Evolutionary conservation across 2,888 invertebrate species (phyloP).

Genomic region (Aspidapion aeneum): DNA sequence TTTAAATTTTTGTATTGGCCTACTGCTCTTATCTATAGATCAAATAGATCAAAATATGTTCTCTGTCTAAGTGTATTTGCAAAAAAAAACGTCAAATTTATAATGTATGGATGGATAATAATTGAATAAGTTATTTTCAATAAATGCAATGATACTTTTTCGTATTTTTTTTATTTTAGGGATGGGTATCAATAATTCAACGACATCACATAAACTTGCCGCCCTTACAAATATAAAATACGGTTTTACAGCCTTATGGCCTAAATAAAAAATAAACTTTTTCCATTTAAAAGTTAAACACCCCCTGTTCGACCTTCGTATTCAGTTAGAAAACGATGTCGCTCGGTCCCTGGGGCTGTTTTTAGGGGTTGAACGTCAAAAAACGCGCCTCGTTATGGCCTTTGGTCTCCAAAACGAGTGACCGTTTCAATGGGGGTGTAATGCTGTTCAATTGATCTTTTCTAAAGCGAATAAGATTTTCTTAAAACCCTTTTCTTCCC

Average conservation of each 20-base stretch:
- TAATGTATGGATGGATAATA: no score
- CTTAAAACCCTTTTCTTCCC: no score
- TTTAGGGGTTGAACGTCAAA: neutral
- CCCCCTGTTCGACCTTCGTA: neutral
- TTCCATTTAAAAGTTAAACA: neutral
- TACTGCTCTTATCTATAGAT: no score
- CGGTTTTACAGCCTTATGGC: neutral
- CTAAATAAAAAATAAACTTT: neutral
- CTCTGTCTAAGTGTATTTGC: no score
- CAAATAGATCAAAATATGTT: no score
- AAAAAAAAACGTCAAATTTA: no score
- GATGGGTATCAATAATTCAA: neutral
- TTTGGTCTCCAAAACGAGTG: neutral
- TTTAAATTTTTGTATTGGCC: no score
- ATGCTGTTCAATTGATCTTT: neutral
- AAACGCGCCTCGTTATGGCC: neutral
- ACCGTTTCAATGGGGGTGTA: neutral
- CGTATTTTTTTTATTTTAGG: no score
- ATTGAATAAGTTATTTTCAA: no score
- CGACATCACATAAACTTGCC: neutral
- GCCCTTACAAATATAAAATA: neutral
- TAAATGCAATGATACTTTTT: no score
- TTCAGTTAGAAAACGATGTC: neutral
- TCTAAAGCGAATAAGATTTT: neutral
- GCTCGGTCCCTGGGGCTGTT: neutral